Conservation (phyloP, 2,797 vertebrate genomes). For the Rousettus madagascariensis region DNA sequence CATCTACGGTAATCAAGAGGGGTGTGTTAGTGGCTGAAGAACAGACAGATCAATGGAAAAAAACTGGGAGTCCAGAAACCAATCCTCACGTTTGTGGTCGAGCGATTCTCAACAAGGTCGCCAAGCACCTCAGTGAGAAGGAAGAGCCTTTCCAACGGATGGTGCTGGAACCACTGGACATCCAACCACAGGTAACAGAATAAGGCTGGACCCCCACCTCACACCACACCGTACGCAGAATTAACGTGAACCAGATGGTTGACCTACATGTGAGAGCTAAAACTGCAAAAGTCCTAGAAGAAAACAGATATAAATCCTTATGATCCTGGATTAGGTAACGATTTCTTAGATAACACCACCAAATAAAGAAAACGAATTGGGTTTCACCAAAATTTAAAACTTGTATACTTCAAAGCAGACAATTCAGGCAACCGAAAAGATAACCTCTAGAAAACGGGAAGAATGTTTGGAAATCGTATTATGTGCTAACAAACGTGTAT, state of each 20-base stretch:
- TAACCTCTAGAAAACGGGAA: accelerated
- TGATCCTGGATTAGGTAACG: neutral
- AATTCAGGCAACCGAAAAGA: neutral
- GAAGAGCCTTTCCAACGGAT: neutral
- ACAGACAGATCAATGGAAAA: neutral
- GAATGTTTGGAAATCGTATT: neutral
- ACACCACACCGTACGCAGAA: no score
- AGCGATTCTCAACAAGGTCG: neutral
- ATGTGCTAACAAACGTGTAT: neutral
- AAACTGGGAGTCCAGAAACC: neutral
- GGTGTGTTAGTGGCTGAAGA: neutral
- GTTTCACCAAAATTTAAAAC: neutral
- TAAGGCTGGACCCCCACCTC: no score
- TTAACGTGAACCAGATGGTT: neutral
- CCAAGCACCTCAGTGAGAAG: neutral
- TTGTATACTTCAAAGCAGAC: neutral
- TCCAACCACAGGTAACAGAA: neutral
- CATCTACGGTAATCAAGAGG: neutral
- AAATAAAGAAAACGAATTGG: neutral
- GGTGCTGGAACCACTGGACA: no score
- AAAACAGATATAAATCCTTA: neutral
- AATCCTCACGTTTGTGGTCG: neutral
- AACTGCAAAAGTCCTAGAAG: neutral
- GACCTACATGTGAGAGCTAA: neutral
- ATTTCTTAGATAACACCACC: neutral